Base-by-base conservation (phyloP, 2,797 vertebrate genomes). In the Chelmon rostratus region DNA sequence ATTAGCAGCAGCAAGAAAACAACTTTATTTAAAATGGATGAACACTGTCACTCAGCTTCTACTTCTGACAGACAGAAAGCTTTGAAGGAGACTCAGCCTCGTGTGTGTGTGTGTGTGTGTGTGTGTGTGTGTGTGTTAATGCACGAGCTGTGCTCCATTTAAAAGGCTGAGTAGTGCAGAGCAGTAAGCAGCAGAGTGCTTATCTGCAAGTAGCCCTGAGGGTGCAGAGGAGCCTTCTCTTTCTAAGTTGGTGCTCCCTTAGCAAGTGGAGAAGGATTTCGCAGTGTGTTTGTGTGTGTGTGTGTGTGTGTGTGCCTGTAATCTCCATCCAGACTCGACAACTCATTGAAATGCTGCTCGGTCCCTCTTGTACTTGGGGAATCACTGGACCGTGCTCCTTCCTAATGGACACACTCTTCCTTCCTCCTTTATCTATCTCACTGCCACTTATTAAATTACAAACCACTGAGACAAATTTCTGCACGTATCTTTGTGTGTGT, bases 261-360 rank as follows among this genome's bases (percentile, higher is more conserved):
- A 35, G 49, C 3, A 19, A 64, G 59, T 47, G 56, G 1, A 57
- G 1, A 57, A 73, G 25, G 8, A 37, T 40, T 64, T 10, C 28
- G 23, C 23, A 12, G 40, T 19, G 37, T 15, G 28, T 56, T 13
- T 33, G 31, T 47, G 31, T 49, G 25, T 61, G 25, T 42, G 15
- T 65, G 38, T 4, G 19, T 35, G 15, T n/a, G 33, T 56, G 66
- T 35, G 19, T 73, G 57, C 37, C 18, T 44, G 2, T 28, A 12
- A 64, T 67, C 57, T 62, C 62, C 37, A 35, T 37, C 4, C 59
- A 66, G 62, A 6, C 35, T 70, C 7, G 16, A 64, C 8, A 73
- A 42, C 70, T 77, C 52, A 84, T 71, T 89, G 50, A 73, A 73
- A 83, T 74, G 73, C 78, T 49, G 35, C 59, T 47, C n/a, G 21